phyloP scores from a whole-genome alignment of 1,140 invertebrate species.

The Littorina saxatilis region DNA sequence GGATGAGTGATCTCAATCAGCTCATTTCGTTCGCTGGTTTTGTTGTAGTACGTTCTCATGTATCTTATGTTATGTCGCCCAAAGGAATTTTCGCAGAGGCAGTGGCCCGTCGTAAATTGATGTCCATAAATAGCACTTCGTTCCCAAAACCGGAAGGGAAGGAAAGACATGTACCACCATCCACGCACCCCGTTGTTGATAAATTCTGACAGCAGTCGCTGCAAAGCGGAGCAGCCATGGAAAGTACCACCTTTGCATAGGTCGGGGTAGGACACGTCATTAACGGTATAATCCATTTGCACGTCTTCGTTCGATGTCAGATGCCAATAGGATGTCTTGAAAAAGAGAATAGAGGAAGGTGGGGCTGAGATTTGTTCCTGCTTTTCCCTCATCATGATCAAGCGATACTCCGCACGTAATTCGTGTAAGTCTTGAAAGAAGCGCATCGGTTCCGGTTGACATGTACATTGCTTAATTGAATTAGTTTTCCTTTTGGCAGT shows the following conservation, averaged over 20 bases:
- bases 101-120: not conserved
- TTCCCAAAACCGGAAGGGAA: not conserved
- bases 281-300: constrained; percentile 6
- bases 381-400: constrained; percentile 3
- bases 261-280: not conserved
- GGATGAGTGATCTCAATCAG: constrained; percentile 25
- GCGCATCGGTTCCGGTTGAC: not conserved
- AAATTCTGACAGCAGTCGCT: not conserved
- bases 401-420: not conserved
- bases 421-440: constrained; percentile 13
- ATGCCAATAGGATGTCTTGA: constrained; percentile 15
- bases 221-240: constrained; percentile 18
- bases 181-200: not conserved
- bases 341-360: constrained; percentile 16
- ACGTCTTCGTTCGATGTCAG: constrained; percentile 7
- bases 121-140: not conserved
- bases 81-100: constrained; percentile 24
- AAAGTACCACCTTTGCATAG: not conserved
- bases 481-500: no score
- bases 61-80: constrained; percentile 12
- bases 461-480: not conserved
- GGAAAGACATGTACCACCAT: not conserved
- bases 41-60: constrained; percentile 16
- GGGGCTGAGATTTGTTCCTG: not conserved
- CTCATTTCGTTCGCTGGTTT: not conserved